A percentile compares a stretch with the other conserved stretches of the same genome.
These are phyloP conservation scores for Dryobates pubescens DNA, from an alignment of 2,797 vertebrate genomes.

Conservation along the genomic window DNA sequence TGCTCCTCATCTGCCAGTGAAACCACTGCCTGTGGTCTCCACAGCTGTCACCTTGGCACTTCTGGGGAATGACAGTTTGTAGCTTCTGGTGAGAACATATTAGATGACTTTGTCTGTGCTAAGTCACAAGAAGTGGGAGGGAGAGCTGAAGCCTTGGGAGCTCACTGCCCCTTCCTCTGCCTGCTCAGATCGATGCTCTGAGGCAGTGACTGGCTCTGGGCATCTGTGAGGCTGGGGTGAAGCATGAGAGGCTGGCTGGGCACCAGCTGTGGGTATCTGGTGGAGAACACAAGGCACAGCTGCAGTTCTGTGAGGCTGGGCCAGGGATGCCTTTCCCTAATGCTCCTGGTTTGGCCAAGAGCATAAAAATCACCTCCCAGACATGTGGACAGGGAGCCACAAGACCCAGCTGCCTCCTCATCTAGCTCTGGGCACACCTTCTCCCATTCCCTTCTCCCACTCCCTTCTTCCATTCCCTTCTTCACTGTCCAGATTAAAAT, in stretches of 20 bases:
- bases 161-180: background rate
- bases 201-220: background rate
- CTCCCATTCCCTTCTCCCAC: background rate
- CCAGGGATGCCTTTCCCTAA: background rate
- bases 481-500: conserved; percentile 16
- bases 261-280: background rate
- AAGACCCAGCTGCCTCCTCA: accelerated
- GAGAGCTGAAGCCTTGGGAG: background rate
- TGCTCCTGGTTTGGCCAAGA: background rate
- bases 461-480: background rate
- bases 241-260: background rate
- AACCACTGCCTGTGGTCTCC: background rate
- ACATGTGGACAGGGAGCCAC: background rate
- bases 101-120: background rate
- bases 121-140: background rate
- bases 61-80: background rate
- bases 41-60: conserved; percentile 21
- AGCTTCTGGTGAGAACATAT: background rate
- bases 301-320: background rate
- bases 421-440: background rate
- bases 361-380: background rate
- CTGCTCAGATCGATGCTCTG: background rate
- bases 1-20: background rate
- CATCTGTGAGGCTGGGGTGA: background rate
- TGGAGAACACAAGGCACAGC: background rate